Conservation (phyloP, 2,797 vertebrate species). For the Arrhamphus sclerolepis region DNA sequence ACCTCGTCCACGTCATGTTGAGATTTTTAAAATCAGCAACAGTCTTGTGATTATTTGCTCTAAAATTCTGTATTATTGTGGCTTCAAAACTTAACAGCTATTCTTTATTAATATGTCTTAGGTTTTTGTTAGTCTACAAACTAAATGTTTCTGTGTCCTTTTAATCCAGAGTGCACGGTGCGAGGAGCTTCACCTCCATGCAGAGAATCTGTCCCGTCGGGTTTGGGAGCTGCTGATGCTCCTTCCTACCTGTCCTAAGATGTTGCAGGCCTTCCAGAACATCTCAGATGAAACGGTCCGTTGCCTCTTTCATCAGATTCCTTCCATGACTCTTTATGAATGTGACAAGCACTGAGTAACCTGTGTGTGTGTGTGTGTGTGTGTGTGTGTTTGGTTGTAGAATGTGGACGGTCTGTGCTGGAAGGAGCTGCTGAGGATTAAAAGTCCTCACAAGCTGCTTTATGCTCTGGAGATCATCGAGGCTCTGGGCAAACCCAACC, state of each 20-base stretch:
- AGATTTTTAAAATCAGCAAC: not conserved
- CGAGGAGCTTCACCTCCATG: constrained; percentile 98
- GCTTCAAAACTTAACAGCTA: too few relatives aligned
- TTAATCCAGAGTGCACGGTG: constrained; percentile 85
- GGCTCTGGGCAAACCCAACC: constrained; percentile 95
- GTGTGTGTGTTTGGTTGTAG: constrained; percentile 78
- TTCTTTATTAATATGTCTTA: too few relatives aligned
- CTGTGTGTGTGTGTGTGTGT: too few relatives aligned
- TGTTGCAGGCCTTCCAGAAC: constrained; percentile 98
- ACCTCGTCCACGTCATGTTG: not conserved
- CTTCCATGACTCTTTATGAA: not conserved
- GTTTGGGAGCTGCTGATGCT: constrained; percentile 99
- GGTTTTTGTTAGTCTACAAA: not conserved
- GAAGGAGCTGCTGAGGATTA: constrained; percentile 96
- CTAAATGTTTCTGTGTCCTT: not conserved
- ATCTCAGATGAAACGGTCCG: constrained; percentile 94
- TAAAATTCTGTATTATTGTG: not conserved
- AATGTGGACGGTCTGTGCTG: constrained; percentile 91
- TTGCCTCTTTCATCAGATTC: not conserved
- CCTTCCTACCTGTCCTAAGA: constrained; percentile 97
- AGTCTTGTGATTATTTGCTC: accelerated
- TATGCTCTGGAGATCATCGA: constrained; percentile 99
- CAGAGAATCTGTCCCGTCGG: constrained; percentile 95
- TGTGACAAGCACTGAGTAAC: not conserved
- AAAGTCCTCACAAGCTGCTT: constrained; percentile 96